Evolutionary conservation across 2,888 invertebrate species (phyloP).

Genomic region (Orchesella flavescens): DNA sequence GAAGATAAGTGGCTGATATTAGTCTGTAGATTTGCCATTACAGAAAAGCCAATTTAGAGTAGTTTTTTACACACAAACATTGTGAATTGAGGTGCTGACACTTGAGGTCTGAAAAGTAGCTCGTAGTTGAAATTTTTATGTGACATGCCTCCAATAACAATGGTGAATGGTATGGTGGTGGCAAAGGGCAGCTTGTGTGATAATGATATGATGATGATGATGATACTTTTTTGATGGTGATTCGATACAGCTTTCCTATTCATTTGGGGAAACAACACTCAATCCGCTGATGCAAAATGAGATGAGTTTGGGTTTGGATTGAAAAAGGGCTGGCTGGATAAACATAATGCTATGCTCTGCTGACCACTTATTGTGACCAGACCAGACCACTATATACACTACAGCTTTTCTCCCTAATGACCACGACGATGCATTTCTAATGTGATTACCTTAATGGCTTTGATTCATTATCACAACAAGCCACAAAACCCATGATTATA

Average conservation of each 20-base stretch:
- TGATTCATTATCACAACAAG: constrained; percentile 54
- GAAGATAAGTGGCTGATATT: constrained; percentile 39
- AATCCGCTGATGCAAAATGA: constrained; percentile 18
- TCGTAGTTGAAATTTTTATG: constrained; percentile 31
- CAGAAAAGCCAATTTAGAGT: no score
- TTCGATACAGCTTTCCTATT: constrained; percentile 12
- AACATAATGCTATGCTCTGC: background rate
- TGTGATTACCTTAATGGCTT: constrained; percentile 63
- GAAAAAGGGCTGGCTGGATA: constrained; percentile 34
- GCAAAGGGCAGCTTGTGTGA: background rate
- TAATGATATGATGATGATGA: constrained; percentile 24
- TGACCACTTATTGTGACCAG: constrained; percentile 32
- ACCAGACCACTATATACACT: background rate
- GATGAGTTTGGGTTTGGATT: constrained; percentile 1
- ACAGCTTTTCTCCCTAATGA: constrained; percentile 34
- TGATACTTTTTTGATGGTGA: constrained; percentile 43
- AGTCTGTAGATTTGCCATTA: background rate
- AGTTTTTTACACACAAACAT: no score
- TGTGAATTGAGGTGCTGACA: background rate
- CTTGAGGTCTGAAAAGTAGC: background rate
- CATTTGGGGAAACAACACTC: background rate
- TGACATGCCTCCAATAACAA: constrained; percentile 45
- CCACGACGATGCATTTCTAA: constrained; percentile 53
- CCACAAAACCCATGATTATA: constrained; percentile 57
- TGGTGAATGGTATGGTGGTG: constrained; percentile 20